Evolutionary conservation across 1,140 invertebrate genomes (phyloP), one percentile per base, ranked within the genome.

Genomic region (Euwallacea fornicatus): DNA sequence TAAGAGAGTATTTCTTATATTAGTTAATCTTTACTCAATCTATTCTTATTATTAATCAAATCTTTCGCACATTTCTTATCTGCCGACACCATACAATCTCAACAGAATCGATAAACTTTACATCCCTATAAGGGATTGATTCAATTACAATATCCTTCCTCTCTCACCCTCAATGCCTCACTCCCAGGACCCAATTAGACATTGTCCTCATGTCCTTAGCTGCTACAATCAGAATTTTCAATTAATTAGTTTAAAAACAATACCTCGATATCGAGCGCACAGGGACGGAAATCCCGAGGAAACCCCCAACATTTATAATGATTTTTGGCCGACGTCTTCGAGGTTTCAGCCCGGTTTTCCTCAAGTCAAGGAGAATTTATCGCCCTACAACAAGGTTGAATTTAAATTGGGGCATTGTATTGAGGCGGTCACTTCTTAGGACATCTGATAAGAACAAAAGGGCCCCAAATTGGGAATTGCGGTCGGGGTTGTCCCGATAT

Each of bases 161-260:
- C 60, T 33, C 66, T 50, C 66, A 41, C 53, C 8, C 54, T 3
- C 41, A 60, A 60, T 68, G 60, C 59, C 56, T 59, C 66, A 47
- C 59, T 68, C 50, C 55, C 55, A 66, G 50, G 56, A 68, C 56
- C 66, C 55, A 60, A 68, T 68, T 68, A 68, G 66, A 68, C 21
- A 58, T 66, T 66, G 65, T 55, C 65, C 65, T 66, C 46, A 63
- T 70, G 60, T 61, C 53, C 60, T 70, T 69, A 56, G 56, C 43
- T 59, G 60, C 43, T 59, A 59, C 60, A 33, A 15, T 58, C 62
- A 13, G 54, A 44, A 58, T 66, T 71, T 63, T 53, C 69, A 71
- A 71, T 71, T 71, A 71, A 65, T 66, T 55, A 66, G 43, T 60
- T 60, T 60, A 71, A 71, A 71, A 71, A 71, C 69, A 71, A 71